Evolutionary conservation across 2,888 invertebrate species (phyloP).

Genomic region (Drosophila meridiana): DNA sequence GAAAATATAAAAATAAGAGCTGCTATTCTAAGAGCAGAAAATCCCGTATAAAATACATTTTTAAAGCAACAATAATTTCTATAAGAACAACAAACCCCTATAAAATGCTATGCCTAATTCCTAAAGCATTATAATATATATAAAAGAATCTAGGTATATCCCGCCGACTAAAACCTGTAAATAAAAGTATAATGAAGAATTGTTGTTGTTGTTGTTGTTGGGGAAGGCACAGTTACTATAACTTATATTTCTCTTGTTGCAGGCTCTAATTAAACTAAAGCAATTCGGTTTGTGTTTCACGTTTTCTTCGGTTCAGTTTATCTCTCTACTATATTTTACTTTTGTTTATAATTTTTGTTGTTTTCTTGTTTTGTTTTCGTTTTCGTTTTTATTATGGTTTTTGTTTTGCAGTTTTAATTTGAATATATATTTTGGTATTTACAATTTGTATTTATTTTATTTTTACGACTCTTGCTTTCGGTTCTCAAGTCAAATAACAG

Average conservation of each 20-base stretch:
- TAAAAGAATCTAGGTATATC: neutral
- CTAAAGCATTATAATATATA: neutral
- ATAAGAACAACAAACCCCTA: neutral
- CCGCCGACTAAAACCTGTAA: neutral
- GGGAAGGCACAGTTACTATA: slow-evolving; percentile 72
- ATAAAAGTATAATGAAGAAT: slow-evolving; percentile 18
- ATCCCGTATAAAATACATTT: neutral
- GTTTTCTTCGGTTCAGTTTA: slow-evolving; percentile 40
- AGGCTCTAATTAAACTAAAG: slow-evolving; percentile 66
- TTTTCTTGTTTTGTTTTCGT: slow-evolving; percentile 2
- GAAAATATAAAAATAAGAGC: no score
- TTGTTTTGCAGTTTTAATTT: slow-evolving; percentile 60
- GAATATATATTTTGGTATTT: slow-evolving; percentile 70
- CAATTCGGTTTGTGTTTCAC: slow-evolving; percentile 40
- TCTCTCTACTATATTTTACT: slow-evolving; percentile 18
- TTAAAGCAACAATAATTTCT: neutral
- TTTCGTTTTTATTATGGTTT: slow-evolving; percentile 30
- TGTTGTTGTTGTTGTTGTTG: slow-evolving; percentile 25
- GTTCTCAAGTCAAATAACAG: slow-evolving; percentile 76
- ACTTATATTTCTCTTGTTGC: slow-evolving; percentile 58
- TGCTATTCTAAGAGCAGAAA: neutral
- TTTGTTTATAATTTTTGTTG: neutral
- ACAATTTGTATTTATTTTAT: slow-evolving; percentile 74
- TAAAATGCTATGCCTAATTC: neutral
- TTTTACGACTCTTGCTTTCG: slow-evolving; percentile 61